Conservation (phyloP, 2,888 invertebrate genomes). For the Drosophila longiperda region DNA sequence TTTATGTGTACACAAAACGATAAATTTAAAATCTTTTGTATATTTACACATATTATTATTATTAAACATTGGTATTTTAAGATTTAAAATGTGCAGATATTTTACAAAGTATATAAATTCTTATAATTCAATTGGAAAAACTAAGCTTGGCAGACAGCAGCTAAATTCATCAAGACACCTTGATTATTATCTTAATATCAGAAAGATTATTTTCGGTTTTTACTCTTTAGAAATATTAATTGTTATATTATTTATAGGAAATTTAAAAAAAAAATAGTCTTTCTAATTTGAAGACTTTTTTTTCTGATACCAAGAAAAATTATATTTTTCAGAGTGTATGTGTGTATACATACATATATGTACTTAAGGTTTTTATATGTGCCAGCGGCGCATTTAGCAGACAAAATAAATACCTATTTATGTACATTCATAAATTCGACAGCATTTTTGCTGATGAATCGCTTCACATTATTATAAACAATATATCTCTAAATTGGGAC, state of each 20-base stretch:
- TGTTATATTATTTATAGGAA: not conserved
- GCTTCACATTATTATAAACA: conserved; percentile 33
- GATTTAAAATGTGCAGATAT: not conserved
- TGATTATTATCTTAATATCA: not conserved
- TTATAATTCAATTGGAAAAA: not conserved
- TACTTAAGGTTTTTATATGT: conserved; percentile 21
- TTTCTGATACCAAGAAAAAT: not conserved
- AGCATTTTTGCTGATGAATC: conserved; percentile 15
- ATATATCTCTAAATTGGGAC: conserved; percentile 20
- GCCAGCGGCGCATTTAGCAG: conserved; percentile 28
- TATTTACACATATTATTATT: not conserved
- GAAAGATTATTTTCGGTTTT: not conserved
- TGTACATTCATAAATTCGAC: conserved; percentile 23
- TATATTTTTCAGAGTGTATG: not conserved
- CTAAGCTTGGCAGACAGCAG: not conserved
- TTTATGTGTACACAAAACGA: not conserved
- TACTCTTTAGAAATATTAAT: too few species aligned
- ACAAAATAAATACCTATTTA: conserved; percentile 30
- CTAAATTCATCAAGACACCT: not conserved
- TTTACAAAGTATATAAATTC: not conserved
- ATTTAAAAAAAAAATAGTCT: not conserved
- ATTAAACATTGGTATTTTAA: not conserved
- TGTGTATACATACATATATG: not conserved
- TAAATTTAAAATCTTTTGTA: not conserved
- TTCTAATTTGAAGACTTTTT: not conserved